Evolutionary conservation across 2,797 vertebrate species (phyloP), one percentile per base, ranked within the genome.

Genomic region (Coccyzus lansbergi): DNA sequence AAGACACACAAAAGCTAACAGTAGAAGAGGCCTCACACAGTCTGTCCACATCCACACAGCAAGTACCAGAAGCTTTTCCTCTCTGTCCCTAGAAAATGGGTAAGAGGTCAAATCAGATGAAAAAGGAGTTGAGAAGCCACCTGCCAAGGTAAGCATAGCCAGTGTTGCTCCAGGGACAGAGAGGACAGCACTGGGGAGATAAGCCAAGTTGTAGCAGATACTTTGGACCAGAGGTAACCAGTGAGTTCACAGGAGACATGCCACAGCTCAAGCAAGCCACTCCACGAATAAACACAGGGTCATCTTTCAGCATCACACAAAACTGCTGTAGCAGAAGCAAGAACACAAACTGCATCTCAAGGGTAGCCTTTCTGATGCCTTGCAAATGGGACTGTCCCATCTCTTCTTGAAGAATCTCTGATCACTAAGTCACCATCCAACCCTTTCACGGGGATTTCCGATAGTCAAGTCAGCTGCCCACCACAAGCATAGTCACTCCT

Each of bases 1-100:
- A 60, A n/a, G 34, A 58, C 28, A 49, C 0, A 0, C 0, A 2
- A 52, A 58, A 91, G 26, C 17, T 55, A 49, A 12, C 34, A 33
- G 59, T 0, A 75, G 36, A 34, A 82, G 64, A 56, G 34, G 20
- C 10, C 75, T 63, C 84, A 64, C 29, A 6, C 29, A 17, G 9
- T 9, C 38, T 72, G 55, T 22, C 26, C 46, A 42, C 36, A 34
- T 4, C 20, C 19, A 40, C 63, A 15, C 28, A 38, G 77, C 80
- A 51, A 44, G 21, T 34, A 53, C 16, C 25, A 33, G 31, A 0
- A 60, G n/a, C 29, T 83, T 49, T 86, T 76, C 55, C 46, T 33
- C 63, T 60, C 21, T 33, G 42, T 11, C 56, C 44, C 7, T 15
- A 42, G 60, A 64, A 88, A 77, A 88, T 0, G 15, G 36, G 48